Conservation (phyloP, 2,113 vertebrate species). For the Grammomys dolichurus region DNA sequence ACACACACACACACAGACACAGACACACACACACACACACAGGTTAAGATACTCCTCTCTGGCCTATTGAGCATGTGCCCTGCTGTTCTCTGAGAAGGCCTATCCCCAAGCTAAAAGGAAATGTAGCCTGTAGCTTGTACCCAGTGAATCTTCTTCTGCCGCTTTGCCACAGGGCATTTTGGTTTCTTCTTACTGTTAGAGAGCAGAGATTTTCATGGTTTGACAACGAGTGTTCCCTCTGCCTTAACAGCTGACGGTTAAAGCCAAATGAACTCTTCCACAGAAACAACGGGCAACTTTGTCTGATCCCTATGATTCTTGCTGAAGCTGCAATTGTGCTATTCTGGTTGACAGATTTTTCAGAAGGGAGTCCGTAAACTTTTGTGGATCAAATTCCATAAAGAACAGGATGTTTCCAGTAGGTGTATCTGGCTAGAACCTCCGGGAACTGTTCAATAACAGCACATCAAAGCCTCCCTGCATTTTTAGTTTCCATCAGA, state of each 20-base stretch:
- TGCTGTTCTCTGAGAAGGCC: constrained; percentile 37
- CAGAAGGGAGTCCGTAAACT: constrained; percentile 15
- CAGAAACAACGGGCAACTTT: neutral
- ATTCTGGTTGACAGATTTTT: constrained; percentile 9
- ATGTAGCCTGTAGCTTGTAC: neutral
- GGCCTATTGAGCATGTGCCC: neutral
- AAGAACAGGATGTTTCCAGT: constrained; percentile 55
- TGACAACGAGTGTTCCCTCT: neutral
- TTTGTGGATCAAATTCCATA: constrained; percentile 1
- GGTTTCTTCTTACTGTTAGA: neutral
- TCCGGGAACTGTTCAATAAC: neutral
- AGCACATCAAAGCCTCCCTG: constrained; percentile 1
- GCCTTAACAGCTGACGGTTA: neutral
- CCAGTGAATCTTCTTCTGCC: neutral
- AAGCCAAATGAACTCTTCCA: constrained; percentile 5
- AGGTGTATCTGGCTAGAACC: neutral
- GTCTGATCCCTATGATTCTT: neutral
- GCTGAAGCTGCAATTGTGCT: neutral
- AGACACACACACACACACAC: too few relatives aligned
- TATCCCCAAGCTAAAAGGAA: constrained; percentile 59
- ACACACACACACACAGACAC: too few relatives aligned
- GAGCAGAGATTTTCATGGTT: neutral
- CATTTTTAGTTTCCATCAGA: constrained; percentile 58
- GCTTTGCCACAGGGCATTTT: neutral
- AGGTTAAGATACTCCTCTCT: constrained; percentile 67